Percentiles rank a stretch among this genome's conserved stretches.
Evolutionary conservation across 1,140 invertebrate species (phyloP).

Genomic region (Adelges cooleyi): DNA sequence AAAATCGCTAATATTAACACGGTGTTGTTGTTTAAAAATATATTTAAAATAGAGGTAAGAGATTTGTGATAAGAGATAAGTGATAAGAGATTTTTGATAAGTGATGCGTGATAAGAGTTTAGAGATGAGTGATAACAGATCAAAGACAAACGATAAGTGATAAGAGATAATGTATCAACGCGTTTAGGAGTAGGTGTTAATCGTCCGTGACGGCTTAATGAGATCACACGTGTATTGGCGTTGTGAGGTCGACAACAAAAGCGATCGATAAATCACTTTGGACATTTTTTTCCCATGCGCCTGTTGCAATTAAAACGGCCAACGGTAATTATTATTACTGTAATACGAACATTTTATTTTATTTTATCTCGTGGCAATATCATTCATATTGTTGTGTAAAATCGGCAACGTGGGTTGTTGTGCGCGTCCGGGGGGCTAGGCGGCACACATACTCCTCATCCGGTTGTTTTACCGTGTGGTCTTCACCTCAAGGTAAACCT

Average conservation of each 20-base stretch:
- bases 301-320: neutral
- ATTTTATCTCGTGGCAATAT: neutral
- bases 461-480: slow-evolving; percentile 4
- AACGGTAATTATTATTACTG: neutral
- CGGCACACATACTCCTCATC: slow-evolving; percentile 3
- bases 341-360: too few relatives aligned
- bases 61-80: too few relatives aligned
- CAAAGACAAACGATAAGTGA: too few relatives aligned
- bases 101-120: too few relatives aligned
- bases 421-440: neutral
- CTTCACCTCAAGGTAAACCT: slow-evolving; percentile 16
- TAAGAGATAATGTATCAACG: too few relatives aligned
- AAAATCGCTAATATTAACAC: too few relatives aligned
- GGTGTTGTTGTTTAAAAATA: too few relatives aligned
- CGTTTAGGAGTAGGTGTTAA: too few relatives aligned
- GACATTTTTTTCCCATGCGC: too few relatives aligned
- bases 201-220: neutral
- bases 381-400: neutral
- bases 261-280: neutral
- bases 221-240: neutral
- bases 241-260: neutral
- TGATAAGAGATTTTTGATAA: too few relatives aligned
- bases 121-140: too few relatives aligned
- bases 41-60: too few relatives aligned
- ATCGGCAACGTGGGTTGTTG: slow-evolving; percentile 15